These are phyloP conservation scores for Melanotus villosus DNA, from an alignment of 2,888 invertebrate species.

Conservation along the genomic window DNA sequence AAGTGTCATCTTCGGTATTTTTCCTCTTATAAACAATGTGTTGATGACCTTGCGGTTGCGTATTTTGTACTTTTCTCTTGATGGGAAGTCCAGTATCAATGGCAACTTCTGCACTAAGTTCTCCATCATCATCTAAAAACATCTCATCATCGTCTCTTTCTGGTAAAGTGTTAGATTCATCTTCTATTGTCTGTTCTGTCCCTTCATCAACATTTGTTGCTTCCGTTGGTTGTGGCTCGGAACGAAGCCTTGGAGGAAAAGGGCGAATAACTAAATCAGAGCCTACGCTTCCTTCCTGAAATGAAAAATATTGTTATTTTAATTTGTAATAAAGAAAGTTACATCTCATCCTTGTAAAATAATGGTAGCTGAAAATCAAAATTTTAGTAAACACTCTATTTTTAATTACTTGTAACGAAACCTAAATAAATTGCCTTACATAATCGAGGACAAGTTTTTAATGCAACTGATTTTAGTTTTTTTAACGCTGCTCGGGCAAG, in stretches of 20 bases:
- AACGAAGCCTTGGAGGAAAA: conserved; percentile 79
- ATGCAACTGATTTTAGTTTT: conserved; percentile 19
- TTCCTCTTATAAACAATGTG: conserved; percentile 85
- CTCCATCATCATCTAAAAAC: conserved; percentile 79
- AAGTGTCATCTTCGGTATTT: conserved; percentile 73
- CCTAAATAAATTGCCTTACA: conserved; percentile 14
- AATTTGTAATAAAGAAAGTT: too few species aligned
- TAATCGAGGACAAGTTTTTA: conserved; percentile 33
- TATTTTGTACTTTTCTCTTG: conserved; percentile 59
- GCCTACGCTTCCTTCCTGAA: conserved; percentile 93
- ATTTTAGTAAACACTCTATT: too few species aligned
- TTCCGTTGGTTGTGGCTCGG: not conserved
- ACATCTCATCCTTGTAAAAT: too few species aligned
- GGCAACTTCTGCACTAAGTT: conserved; percentile 76
- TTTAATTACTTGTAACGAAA: too few species aligned
- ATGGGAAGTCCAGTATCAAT: conserved; percentile 77
- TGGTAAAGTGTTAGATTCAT: conserved; percentile 48
- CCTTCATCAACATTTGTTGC: conserved; percentile 16
- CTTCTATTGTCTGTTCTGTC: conserved; percentile 28
- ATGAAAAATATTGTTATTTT: conserved; percentile 14
- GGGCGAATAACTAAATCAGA: conserved; percentile 91
- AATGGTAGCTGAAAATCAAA: too few species aligned
- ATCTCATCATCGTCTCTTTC: conserved; percentile 75
- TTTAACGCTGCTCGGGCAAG: conserved; percentile 20
- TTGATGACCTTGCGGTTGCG: conserved; percentile 68